These are phyloP conservation scores for Ptilorrhoa leucosticta DNA, from an alignment of 2,113 vertebrate species.

Conservation along the genomic window DNA sequence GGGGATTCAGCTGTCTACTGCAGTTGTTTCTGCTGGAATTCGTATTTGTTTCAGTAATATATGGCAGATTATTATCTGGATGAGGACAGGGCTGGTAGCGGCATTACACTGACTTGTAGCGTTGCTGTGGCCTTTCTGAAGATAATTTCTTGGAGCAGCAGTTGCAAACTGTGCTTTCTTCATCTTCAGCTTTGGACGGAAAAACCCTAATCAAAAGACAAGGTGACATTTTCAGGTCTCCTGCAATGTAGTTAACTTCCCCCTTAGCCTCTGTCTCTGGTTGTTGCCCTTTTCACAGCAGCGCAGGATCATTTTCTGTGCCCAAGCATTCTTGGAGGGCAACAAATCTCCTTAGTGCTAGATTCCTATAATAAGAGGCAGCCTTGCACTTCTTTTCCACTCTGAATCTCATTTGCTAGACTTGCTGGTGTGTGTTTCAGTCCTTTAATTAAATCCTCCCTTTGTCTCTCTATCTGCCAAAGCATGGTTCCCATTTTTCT, in stretches of 20 bases:
- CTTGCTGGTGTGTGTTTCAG: slow-evolving; percentile 18
- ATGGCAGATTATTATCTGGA: background rate
- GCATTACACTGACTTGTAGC: background rate
- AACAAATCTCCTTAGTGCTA: background rate
- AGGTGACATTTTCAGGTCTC: slow-evolving; percentile 33
- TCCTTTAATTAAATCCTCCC: slow-evolving; percentile 68
- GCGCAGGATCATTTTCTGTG: background rate
- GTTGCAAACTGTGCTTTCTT: slow-evolving; percentile 6
- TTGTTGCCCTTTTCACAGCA: slow-evolving; percentile 21
- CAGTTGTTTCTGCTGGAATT: background rate
- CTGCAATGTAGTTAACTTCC: background rate
- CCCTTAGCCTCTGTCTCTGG: background rate
- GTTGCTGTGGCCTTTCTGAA: background rate
- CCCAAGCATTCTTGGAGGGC: background rate
- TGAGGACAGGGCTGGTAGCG: background rate
- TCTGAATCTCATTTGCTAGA: slow-evolving; percentile 49
- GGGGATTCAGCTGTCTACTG: background rate
- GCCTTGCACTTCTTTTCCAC: background rate
- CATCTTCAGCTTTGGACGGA: background rate
- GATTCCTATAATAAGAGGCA: background rate
- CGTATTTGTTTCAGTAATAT: background rate
- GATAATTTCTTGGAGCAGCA: background rate
- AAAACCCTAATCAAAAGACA: background rate
- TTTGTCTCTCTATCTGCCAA: slow-evolving; percentile 52
- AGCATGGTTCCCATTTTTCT: slow-evolving; percentile 62